Conservation (phyloP, 2,113 vertebrate species). For the Cyanistes caeruleus region DNA sequence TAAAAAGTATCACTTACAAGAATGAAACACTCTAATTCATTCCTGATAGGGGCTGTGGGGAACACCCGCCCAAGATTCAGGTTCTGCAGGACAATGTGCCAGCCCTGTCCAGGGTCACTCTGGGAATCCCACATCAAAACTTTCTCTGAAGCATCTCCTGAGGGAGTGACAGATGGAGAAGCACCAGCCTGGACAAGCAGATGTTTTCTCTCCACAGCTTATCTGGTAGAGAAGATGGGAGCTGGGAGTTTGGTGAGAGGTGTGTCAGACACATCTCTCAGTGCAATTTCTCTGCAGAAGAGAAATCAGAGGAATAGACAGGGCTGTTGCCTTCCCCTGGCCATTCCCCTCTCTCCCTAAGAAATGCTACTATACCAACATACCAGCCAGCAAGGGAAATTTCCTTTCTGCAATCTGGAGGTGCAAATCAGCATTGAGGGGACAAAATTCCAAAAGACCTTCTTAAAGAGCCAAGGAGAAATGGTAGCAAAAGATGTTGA, state of each 20-base stretch:
- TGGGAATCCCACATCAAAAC: slow-evolving; percentile 52
- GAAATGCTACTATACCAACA: neutral
- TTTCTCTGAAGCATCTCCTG: neutral
- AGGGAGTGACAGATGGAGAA: neutral
- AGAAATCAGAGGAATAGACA: neutral
- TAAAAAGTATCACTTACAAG: slow-evolving; percentile 79
- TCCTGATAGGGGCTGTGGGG: slow-evolving; percentile 45
- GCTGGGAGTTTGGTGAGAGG: neutral
- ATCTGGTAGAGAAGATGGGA: neutral
- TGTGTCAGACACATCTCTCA: rapidly evolving
- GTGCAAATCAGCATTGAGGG: neutral
- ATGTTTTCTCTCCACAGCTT: neutral
- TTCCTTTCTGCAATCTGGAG: neutral
- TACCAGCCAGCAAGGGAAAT: neutral
- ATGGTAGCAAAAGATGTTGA: neutral
- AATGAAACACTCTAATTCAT: slow-evolving; percentile 75
- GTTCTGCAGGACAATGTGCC: neutral
- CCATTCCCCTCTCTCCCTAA: rapidly evolving
- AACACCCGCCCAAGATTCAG: neutral
- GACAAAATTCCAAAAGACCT: neutral
- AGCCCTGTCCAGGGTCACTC: neutral
- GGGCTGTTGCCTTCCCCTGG: neutral
- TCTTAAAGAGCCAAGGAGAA: neutral
- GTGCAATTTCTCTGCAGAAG: neutral
- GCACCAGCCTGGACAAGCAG: neutral